Evolutionary conservation across 2,113 vertebrate genomes (phyloP).

Genomic region (Butorides virescens): DNA sequence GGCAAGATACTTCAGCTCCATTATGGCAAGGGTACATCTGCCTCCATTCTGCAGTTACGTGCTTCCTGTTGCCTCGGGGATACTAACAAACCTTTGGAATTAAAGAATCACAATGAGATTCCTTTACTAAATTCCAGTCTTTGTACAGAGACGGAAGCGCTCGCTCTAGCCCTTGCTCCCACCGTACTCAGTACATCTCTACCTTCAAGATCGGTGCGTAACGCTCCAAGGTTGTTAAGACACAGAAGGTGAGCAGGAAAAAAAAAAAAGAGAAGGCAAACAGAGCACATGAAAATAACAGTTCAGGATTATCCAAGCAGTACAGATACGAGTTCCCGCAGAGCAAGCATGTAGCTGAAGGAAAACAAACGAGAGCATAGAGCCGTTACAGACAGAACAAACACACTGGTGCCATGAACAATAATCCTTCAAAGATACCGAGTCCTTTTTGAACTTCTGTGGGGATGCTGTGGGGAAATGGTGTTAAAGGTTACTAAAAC

Average conservation of each 20-base stretch:
- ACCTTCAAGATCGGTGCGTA: fast-evolving
- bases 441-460: neutral
- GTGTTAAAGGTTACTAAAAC: neutral
- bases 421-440: fast-evolving
- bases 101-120: neutral
- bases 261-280: neutral
- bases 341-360: neutral
- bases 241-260: neutral
- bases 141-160: neutral
- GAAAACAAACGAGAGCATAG: neutral
- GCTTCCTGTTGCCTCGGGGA: neutral
- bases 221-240: neutral
- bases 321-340: neutral
- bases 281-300: neutral
- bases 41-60: fast-evolving
- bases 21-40: neutral
- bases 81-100: neutral
- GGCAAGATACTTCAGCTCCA: neutral
- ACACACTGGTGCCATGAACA: neutral
- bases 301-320: neutral
- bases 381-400: neutral
- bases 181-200: neutral
- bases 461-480: neutral
- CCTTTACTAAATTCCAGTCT: neutral
- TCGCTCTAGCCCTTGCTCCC: neutral